Percentiles rank a stretch among this genome's conserved stretches.
phyloP scores from a whole-genome alignment of 2,113 vertebrate species.

The Tautogolabrus adspersus region DNA sequence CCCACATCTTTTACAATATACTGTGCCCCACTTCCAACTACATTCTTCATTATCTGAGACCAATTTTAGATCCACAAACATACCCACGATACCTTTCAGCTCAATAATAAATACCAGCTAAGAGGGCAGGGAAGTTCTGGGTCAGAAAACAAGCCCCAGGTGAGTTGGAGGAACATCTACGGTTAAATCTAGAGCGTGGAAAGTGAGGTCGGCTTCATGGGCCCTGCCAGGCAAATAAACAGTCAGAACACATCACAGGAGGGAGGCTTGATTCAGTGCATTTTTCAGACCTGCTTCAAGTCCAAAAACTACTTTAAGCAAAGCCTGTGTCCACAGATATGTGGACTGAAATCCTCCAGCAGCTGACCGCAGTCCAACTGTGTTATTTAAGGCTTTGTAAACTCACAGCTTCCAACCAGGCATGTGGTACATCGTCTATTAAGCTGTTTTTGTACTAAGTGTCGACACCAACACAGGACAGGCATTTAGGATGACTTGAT shows the following conservation, averaged over 20 bases:
- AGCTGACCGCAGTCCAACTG: slow-evolving; percentile 46
- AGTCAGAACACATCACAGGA: slow-evolving; percentile 34
- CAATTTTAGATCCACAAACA: slow-evolving; percentile 1
- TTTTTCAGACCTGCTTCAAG: slow-evolving; percentile 28
- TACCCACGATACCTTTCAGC: slow-evolving; percentile 10
- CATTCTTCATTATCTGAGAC: slow-evolving; percentile 11
- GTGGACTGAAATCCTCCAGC: slow-evolving; percentile 41
- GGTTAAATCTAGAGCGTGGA: slow-evolving; percentile 36
- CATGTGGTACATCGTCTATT: slow-evolving; percentile 40
- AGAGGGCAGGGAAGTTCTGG: slow-evolving; percentile 25
- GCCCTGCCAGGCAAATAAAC: slow-evolving; percentile 55
- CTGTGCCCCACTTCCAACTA: slow-evolving; percentile 13
- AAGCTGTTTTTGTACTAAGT: slow-evolving; percentile 30
- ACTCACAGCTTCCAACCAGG: slow-evolving; percentile 35
- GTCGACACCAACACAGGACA: slow-evolving; percentile 18
- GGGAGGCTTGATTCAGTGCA: slow-evolving; percentile 7
- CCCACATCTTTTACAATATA: not conserved
- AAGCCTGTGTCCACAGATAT: slow-evolving; percentile 51
- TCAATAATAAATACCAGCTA: slow-evolving; percentile 43
- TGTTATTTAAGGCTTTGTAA: slow-evolving; percentile 60
- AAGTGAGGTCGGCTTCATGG: slow-evolving; percentile 34
- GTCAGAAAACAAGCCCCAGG: slow-evolving; percentile 51
- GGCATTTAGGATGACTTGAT: slow-evolving; percentile 25
- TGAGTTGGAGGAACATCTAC: slow-evolving; percentile 48
- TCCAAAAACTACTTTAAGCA: slow-evolving; percentile 32